Evolutionary conservation across 1,140 invertebrate genomes (phyloP), one percentile per base, ranked within the genome.

Genomic region (Drosophila ercepeae): DNA sequence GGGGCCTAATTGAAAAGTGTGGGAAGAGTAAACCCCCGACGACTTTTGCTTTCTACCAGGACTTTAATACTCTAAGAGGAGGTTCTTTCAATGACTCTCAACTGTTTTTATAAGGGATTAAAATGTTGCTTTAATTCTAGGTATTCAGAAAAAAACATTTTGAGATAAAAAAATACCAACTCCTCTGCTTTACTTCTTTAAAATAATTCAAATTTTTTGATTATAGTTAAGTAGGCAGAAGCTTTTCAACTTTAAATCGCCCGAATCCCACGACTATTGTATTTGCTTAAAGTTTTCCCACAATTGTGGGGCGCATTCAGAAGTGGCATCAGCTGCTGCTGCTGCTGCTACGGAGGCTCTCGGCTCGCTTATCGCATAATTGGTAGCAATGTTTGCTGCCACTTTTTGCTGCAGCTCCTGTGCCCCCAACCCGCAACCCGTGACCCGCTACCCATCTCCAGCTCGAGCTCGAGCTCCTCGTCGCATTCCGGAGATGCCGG

Each of bases 361-460:
- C 39, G 59, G 36, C 45, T 74, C 78, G 81, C 81, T 84, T 84
- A 84, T 84, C 81, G 81, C 81, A 84, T 84, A 88, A 84, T 88
- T 84, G 81, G 81, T 84, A 81, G 81, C 81, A 84, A 84, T 88
- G 81, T 84, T 84, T 76, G 59, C 81, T 84, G 81, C 81, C 79
- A 86, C 72, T 84, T 84, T 84, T 86, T 88, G 81, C 67, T 59
- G 79, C 57, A 45, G 70, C 70, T 78, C 67, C 71, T 54, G 64
- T 67, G 61, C 11, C 4, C 8, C 19, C 7, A 41, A 16, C 3
- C 11, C 34, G 3, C 34, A 36, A 5, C 34, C 5, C 36, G 2
- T 39, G 4, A 8, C 5, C 3, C 32, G 32, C 4, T 4, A 4
- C 32, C 9, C 4, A n/a, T 1, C 11, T 11, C 14, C 13, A 16